Evolutionary conservation across 2,888 invertebrate species (phyloP).

Genomic region (Chymomyza fuscimana): DNA sequence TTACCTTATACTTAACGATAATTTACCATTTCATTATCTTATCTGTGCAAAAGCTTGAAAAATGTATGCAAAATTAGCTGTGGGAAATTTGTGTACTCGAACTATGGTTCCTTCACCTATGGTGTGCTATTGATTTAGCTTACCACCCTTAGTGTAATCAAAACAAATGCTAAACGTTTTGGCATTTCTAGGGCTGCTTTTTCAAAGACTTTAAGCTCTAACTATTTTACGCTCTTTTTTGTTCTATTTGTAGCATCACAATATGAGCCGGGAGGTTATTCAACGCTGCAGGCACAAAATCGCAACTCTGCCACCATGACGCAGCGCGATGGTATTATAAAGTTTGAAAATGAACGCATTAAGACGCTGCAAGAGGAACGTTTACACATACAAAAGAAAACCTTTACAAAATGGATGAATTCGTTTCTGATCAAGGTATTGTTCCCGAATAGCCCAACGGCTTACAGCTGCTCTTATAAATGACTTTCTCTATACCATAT

Average conservation of each 20-base stretch:
- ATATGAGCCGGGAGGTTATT: slow-evolving; percentile 85
- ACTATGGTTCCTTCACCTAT: background rate
- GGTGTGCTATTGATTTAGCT: slow-evolving; percentile 1
- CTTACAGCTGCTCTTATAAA: slow-evolving; percentile 9
- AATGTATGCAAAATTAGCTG: slow-evolving; percentile 5
- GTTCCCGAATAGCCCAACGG: background rate
- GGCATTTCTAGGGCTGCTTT: slow-evolving; percentile 3
- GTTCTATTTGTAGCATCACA: slow-evolving; percentile 81
- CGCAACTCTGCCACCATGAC: slow-evolving; percentile 88
- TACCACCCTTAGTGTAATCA: background rate
- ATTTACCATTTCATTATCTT: background rate
- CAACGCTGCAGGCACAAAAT: slow-evolving; percentile 83
- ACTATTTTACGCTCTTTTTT: slow-evolving; percentile 15
- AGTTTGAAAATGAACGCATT: slow-evolving; percentile 98
- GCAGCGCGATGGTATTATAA: slow-evolving; percentile 93
- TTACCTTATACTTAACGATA: slow-evolving; percentile 23
- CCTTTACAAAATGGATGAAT: slow-evolving; percentile 99
- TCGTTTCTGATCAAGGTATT: slow-evolving; percentile 94
- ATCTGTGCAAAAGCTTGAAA: slow-evolving; percentile 3
- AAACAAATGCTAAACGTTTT: slow-evolving; percentile 8
- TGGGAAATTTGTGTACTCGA: background rate
- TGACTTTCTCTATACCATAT: slow-evolving; percentile 1
- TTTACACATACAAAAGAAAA: slow-evolving; percentile 99
- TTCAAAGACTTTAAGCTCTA: background rate
- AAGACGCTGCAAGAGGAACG: slow-evolving; percentile 98